Evolutionary conservation across 2,888 invertebrate species (phyloP).

Genomic region (Orgyia antiqua): DNA sequence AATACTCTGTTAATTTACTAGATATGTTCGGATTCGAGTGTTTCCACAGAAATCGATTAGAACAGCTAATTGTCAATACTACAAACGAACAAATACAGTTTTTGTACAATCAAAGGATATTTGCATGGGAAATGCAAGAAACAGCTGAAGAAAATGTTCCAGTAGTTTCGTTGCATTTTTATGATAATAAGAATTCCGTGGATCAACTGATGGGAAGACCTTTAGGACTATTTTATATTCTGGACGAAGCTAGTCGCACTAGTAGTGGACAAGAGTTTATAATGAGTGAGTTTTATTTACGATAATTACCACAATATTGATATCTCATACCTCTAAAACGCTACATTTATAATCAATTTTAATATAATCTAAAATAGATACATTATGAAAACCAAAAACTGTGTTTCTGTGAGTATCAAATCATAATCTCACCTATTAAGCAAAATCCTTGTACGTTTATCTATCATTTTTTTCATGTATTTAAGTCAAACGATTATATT

Average conservation of each 20-base stretch:
- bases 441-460: too few species aligned
- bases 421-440: too few species aligned
- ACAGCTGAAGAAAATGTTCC: slow-evolving; percentile 89
- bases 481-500: too few species aligned
- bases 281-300: slow-evolving; percentile 83
- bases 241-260: slow-evolving; percentile 92
- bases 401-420: too few species aligned
- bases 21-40: slow-evolving; percentile 97
- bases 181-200: slow-evolving; percentile 92
- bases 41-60: slow-evolving; percentile 89
- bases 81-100: slow-evolving; percentile 96
- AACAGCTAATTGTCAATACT: slow-evolving; percentile 93
- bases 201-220: slow-evolving; percentile 92
- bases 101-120: slow-evolving; percentile 93
- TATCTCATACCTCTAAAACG: too few species aligned
- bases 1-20: slow-evolving; percentile 87
- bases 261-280: slow-evolving; percentile 84
- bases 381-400: too few species aligned
- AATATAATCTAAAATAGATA: too few species aligned
- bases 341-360: too few species aligned
- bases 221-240: slow-evolving; percentile 87
- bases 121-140: slow-evolving; percentile 92
- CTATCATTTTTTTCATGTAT: too few species aligned
- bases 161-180: slow-evolving; percentile 84
- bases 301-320: too few species aligned